These are phyloP conservation scores for Formica exsecta DNA, from an alignment of 1,140 invertebrate genomes.

Conservation along the genomic window DNA sequence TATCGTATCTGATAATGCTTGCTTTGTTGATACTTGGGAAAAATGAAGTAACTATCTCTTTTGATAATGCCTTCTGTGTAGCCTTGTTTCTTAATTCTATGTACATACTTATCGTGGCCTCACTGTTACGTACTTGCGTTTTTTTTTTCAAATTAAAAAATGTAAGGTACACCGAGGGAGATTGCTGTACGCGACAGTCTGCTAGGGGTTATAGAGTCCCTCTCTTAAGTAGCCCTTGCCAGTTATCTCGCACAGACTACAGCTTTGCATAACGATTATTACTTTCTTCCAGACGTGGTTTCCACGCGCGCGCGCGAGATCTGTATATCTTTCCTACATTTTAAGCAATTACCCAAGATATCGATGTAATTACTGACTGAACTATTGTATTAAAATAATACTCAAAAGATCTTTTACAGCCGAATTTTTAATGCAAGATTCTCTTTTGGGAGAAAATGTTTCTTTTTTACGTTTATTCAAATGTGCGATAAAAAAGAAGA, in stretches of 20 bases:
- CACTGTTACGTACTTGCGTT: slow-evolving; percentile 38
- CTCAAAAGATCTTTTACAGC: not conserved
- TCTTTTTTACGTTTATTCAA: not conserved
- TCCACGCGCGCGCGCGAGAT: slow-evolving; percentile 30
- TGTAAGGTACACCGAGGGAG: slow-evolving; percentile 62
- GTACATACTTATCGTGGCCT: slow-evolving; percentile 57
- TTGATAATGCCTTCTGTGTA: slow-evolving; percentile 58
- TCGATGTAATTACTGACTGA: slow-evolving; percentile 47
- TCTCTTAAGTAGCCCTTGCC: slow-evolving; percentile 63
- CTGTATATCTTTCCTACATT: slow-evolving; percentile 56
- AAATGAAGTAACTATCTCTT: slow-evolving; percentile 69
- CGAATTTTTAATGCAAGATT: not conserved
- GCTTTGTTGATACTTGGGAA: slow-evolving; percentile 64
- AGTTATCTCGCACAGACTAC: slow-evolving; percentile 76
- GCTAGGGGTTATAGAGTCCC: slow-evolving; percentile 49
- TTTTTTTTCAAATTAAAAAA: slow-evolving; percentile 71
- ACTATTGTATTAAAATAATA: slow-evolving; percentile 59
- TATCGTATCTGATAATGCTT: slow-evolving; percentile 59
- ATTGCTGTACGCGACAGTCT: slow-evolving; percentile 21
- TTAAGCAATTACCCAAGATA: slow-evolving; percentile 15
- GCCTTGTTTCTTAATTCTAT: slow-evolving; percentile 69
- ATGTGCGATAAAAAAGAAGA: not conserved
- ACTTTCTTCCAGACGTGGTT: slow-evolving; percentile 69
- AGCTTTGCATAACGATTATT: slow-evolving; percentile 81
- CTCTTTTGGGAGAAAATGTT: not conserved